Conservation (phyloP, 2,113 vertebrate genomes). For the Ovis aries region DNA sequence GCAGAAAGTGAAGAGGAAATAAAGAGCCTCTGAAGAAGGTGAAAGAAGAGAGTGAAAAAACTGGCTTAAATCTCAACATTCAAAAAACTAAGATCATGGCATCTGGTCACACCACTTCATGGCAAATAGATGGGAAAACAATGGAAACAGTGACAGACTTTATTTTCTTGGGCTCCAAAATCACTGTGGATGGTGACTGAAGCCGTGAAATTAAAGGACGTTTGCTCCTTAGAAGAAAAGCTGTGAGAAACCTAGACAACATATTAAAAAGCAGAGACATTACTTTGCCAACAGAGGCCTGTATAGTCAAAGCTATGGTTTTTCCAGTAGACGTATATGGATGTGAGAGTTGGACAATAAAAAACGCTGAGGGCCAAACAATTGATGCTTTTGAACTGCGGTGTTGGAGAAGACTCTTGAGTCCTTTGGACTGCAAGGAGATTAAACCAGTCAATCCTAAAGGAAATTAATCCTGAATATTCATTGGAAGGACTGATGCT, state of each 20-base stretch:
- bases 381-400: not conserved
- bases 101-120: not conserved
- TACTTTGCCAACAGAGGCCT: not conserved
- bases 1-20: not conserved
- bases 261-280: not conserved
- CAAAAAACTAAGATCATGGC: not conserved
- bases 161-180: not conserved
- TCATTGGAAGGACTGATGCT: not conserved
- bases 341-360: not conserved
- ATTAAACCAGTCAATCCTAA: not conserved
- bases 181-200: not conserved
- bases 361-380: fast-evolving
- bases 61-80: not conserved
- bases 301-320: not conserved
- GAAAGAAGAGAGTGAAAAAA: not conserved
- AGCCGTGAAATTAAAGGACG: not conserved
- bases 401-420: not conserved
- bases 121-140: not conserved
- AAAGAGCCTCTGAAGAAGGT: not conserved
- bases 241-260: not conserved
- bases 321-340: not conserved
- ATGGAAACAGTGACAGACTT: not conserved
- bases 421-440: not conserved
- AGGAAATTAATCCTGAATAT: not conserved
- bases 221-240: not conserved